Conservation (phyloP, 2,888 invertebrate species). For the Spilarctia lutea region DNA sequence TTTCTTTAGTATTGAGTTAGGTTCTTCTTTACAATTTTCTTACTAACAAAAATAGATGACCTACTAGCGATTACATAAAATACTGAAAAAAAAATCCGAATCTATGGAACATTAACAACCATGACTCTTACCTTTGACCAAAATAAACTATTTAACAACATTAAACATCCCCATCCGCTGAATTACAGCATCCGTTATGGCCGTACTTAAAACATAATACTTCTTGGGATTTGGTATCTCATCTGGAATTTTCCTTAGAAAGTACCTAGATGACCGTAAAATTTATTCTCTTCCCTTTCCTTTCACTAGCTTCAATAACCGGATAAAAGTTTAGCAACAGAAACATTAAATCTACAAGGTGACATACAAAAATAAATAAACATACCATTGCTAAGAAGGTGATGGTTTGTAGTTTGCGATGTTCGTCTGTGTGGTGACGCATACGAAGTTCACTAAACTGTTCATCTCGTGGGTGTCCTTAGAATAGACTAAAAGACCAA, state of each 20-base stretch:
- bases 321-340: background rate
- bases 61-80: background rate
- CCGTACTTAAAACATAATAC: conserved; percentile 39
- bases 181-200: conserved; percentile 44
- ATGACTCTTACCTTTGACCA: conserved; percentile 23
- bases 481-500: no score
- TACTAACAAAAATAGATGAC: background rate
- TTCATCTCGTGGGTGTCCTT: no score
- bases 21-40: background rate
- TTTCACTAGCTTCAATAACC: background rate
- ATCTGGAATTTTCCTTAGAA: conserved; percentile 15
- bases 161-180: conserved; percentile 46
- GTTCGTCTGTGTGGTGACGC: no score
- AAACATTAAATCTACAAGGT: background rate
- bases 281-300: background rate
- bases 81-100: background rate
- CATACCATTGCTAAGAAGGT: background rate
- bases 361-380: background rate
- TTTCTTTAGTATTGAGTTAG: background rate
- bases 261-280: conserved; percentile 11
- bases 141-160: conserved; percentile 46
- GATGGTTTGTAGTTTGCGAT: background rate
- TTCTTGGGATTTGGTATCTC: conserved; percentile 28
- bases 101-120: conserved; percentile 14
- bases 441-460: no score